A percentile compares a stretch with the other conserved stretches of the same genome.
Evolutionary conservation across 2,888 invertebrate species (phyloP).

Genomic region (Leucophora obtusa): DNA sequence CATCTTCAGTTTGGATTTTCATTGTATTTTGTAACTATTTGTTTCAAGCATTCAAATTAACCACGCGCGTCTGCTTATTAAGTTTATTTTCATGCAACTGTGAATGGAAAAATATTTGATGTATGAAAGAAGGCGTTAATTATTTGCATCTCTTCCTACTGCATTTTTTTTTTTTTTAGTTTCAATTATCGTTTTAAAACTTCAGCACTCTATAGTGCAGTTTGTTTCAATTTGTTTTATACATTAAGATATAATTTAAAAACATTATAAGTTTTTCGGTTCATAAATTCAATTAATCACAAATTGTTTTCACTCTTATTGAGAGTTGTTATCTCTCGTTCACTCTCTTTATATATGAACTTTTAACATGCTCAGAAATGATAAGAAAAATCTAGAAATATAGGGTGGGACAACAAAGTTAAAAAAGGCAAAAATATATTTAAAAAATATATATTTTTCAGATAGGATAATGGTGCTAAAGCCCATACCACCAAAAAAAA

Average conservation of each 20-base stretch:
- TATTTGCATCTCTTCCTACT: constrained; percentile 62
- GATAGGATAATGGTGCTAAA: no score
- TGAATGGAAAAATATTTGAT: not conserved
- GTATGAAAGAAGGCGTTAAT: constrained; percentile 55
- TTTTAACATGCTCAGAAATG: constrained; percentile 13
- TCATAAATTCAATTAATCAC: constrained; percentile 57
- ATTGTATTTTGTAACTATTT: constrained; percentile 5
- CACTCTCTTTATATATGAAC: constrained; percentile 8
- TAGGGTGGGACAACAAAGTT: constrained; percentile 15
- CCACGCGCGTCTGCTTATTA: constrained; percentile 44
- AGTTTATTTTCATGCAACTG: constrained; percentile 36
- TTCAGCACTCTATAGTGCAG: constrained; percentile 17
- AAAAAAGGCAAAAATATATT: not conserved
- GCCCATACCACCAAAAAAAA: no score
- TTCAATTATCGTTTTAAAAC: constrained; percentile 19
- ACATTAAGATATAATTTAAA: not conserved
- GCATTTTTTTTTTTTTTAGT: constrained; percentile 10
- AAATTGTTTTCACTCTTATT: constrained; percentile 13
- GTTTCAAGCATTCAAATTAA: constrained; percentile 40
- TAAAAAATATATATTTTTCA: no score
- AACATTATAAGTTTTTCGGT: constrained; percentile 31
- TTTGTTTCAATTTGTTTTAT: constrained; percentile 17
- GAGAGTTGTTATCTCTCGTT: not conserved
- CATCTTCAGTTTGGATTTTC: constrained; percentile 18
- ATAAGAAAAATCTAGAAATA: constrained; percentile 45